Evolutionary conservation across 2,113 vertebrate genomes (phyloP).

Genomic region (Myxocyprinus asiaticus): DNA sequence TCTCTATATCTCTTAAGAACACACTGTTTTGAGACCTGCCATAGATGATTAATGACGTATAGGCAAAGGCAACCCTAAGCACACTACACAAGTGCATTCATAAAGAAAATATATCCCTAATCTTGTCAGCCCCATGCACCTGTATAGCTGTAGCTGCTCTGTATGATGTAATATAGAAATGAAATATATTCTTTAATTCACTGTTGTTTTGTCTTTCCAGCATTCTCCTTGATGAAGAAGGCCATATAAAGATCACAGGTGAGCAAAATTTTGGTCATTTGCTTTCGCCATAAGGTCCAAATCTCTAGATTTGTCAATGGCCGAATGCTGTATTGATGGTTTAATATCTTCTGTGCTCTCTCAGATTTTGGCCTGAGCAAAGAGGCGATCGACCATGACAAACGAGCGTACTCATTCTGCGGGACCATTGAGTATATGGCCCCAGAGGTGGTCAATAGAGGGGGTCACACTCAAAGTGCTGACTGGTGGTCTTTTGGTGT

Average conservation of each 20-base stretch:
- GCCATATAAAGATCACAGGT: conserved; percentile 97
- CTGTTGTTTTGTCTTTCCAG: conserved; percentile 66
- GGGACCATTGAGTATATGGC: conserved; percentile 98
- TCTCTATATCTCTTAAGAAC: background rate
- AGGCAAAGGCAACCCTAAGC: background rate
- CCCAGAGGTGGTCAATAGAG: conserved; percentile 93
- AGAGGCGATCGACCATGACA: conserved; percentile 94
- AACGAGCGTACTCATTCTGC: conserved; percentile 93
- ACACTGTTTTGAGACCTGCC: background rate
- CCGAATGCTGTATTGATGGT: background rate
- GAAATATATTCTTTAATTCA: background rate
- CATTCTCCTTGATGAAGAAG: conserved; percentile 96
- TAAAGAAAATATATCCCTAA: conserved; percentile 21
- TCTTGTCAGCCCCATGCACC: background rate
- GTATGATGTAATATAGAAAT: too few relatives aligned
- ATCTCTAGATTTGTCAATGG: background rate
- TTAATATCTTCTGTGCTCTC: background rate
- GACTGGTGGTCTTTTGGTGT: conserved; percentile 99
- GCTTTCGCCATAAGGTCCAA: too few relatives aligned
- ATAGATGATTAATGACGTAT: conserved; percentile 41
- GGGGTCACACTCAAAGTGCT: conserved; percentile 92
- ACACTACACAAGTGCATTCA: background rate
- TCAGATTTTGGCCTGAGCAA: conserved; percentile 96
- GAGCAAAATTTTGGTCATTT: conserved; percentile 34
- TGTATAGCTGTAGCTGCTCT: too few relatives aligned